Percentiles rank a stretch among this genome's conserved stretches.
Evolutionary conservation across 2,113 vertebrate genomes (phyloP).

Genomic region (Ammospiza caudacuta): DNA sequence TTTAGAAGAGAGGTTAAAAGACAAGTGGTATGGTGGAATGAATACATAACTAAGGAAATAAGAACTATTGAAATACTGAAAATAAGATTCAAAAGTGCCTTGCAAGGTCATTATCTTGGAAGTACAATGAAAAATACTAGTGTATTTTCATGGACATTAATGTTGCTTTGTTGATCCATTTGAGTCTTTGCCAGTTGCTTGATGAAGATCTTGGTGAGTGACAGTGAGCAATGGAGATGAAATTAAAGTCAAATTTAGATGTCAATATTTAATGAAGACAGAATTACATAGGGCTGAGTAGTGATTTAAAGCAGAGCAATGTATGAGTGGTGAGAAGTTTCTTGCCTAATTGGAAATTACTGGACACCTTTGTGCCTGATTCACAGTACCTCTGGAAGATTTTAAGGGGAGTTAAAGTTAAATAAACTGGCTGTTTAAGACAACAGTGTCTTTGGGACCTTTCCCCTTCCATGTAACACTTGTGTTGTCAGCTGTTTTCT

Average conservation of each 20-base stretch:
- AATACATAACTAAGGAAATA: background rate
- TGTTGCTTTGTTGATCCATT: background rate
- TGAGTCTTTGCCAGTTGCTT: background rate
- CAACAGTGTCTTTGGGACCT: background rate
- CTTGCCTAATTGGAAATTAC: background rate
- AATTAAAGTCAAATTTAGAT: background rate
- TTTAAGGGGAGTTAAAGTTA: background rate
- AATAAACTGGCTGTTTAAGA: background rate
- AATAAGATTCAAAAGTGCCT: background rate
- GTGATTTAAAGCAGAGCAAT: background rate
- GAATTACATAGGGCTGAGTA: background rate
- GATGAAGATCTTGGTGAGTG: background rate
- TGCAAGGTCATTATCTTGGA: background rate
- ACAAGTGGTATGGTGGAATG: background rate
- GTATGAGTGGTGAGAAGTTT: background rate
- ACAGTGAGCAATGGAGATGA: background rate
- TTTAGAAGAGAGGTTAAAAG: background rate
- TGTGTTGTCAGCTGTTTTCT: background rate
- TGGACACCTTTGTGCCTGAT: background rate
- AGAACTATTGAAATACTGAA: background rate
- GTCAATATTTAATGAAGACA: background rate
- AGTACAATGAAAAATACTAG: background rate
- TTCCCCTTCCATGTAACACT: background rate
- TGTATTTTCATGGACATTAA: background rate
- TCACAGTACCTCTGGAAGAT: background rate